Base-by-base conservation (phyloP, 2,113 vertebrate species). In the Anguilla rostrata region DNA sequence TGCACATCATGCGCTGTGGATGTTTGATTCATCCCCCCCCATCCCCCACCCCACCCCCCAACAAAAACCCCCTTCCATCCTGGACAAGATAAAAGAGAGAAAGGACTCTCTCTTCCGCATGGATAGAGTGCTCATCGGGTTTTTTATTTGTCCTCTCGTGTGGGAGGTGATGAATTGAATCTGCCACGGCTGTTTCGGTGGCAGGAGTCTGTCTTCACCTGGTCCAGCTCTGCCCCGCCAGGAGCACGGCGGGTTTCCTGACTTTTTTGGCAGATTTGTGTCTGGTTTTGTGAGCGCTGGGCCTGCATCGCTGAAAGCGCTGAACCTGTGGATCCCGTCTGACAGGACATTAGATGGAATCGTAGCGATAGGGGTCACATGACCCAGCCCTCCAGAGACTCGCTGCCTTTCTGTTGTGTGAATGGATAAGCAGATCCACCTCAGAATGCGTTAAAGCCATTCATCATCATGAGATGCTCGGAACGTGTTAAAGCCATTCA, bases 11-110 rank as follows among this genome's bases (percentile, higher is more conserved):
- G 53, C 88, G 93, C 88, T 92, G 89, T 88, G 91, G 85, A 94
- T 92, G 91, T 90, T 90, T 88, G 88, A 94, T 93, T 95, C 92
- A 94, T 94, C 92, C 90, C 85, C 89, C 92, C 93, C 56, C n/a
- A n/a, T n/a, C 93, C 92, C 90, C 94, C 92, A 93, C 88, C 85
- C 88, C 8, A 88, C 89, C 83, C 34, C 34, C 34, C 34, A 0
- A 34, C 34, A 34, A 34, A 34, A 34, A 34, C 34, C 34, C 34
- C 34, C 34, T 34, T 34, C 34, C 34, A 34, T 7, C 91, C 87
- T 87, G 91, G 90, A 92, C 90, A 94, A 93, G 43, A 89, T 90
- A 88, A 92, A 94, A 94, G 87, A 91, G 90, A 39, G 7, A 34
- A 11, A 75, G 26, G 26, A 86, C 2, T 39, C 94, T 85, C 84